Evolutionary conservation across 2,888 invertebrate species (phyloP), one percentile per base, ranked within the genome.

Genomic region (Axea sp.): DNA sequence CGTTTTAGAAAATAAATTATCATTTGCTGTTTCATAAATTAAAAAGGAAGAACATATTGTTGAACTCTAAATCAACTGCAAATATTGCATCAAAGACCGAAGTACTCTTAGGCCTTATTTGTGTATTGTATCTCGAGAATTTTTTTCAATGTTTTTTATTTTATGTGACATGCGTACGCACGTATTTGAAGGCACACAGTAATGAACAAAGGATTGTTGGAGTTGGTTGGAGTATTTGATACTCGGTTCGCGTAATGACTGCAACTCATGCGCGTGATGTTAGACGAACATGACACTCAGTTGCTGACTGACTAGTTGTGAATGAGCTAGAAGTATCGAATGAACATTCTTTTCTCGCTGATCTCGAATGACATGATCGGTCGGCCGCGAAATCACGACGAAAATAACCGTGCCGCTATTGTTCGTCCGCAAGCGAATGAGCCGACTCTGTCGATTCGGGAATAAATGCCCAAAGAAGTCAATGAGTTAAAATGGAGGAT

Each of bases 401-500:
- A 57, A 15, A 49, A 49, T 57, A 57, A 49, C 37, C 49, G 39
- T 8, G 17, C 51, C 6, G 17, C 51, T 24, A 41, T 33, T 15
- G 41, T 62, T 15, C n/a, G 47, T 33, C 9, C 15, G 8, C 39
- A 28, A 57, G 8, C 28, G 68, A 41, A 59, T 68, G 49, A 31
- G 8, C 28, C 39, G 49, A 17, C 15, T n/a, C 12, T 6, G 24
- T 26, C 37, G 15, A 41, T 17, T 28, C 19, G 43, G 60, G 14
- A 24, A 53, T 35, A 60, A 69, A 69, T 68, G 59, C 59, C 43
- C 45, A 28, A 6, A 53, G 45, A 24, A 53, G 51, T 60, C 12
- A 17, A 69, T 45, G 51, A 33, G 30, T 41, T 79, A 87, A 87
- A 82, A 90, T 89, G 89, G 89, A 88, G 82, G 84, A 89, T 87